Evolutionary conservation across 2,888 invertebrate species (phyloP), one percentile per base, ranked within the genome.

Genomic region (Endomychus coccineus): DNA sequence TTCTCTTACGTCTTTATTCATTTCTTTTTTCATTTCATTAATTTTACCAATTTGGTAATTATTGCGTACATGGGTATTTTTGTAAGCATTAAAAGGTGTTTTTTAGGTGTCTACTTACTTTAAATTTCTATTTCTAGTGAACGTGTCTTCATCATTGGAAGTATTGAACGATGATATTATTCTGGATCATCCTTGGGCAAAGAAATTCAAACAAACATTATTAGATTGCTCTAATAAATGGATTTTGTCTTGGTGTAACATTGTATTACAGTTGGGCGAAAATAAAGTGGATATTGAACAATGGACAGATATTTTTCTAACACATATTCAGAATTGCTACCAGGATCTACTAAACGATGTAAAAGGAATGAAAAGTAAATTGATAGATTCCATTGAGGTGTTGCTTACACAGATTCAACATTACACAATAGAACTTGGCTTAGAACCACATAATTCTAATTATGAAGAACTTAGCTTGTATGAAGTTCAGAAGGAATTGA

Each of bases 331-430:
- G 23, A 29, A 33, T 16, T 27, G 17, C 9, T 27, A 16, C 14
- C 16, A 21, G 11, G 54, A 52, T 7, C 22, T 55, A 17, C 46
- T 51, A 1, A 14, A 13, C 0, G 82, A 83, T 53, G 75, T 80
- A 0, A 61, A 70, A 24, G 66, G 71, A 19, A 74, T 75, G 38
- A 65, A 75, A 9, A 66, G 69, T 15, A 58, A 52, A 2, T 68
- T 82, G 50, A 61, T 73, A 22, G 60, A 61, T 9, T 71, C 73
- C 46, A 76, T 83, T 17, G 70, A 74, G 42, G 30, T 36, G 7
- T 36, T 55, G 10, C 36, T 61, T n/a, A 27, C 49, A 30, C 46
- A 46, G 33, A 40, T 52, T 3, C 41, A 52, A 36, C 31, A 39
- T 7, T 34, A 55, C 7, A 56, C 55, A 25, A 43, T 44, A 6